Base-by-base conservation (phyloP, 2,888 invertebrate species). In the Agriopis marginaria region DNA sequence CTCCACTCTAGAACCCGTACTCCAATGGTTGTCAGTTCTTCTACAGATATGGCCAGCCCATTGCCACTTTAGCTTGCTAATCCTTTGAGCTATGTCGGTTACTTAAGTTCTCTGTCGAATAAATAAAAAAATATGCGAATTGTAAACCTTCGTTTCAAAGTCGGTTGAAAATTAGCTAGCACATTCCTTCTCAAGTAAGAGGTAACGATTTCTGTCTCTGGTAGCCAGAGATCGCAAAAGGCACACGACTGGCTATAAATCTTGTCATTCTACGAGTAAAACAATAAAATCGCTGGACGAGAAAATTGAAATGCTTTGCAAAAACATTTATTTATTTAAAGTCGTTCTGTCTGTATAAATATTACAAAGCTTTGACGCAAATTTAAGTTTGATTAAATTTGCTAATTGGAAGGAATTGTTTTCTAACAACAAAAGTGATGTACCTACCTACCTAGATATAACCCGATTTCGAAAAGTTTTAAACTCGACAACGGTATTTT, bases 211-310 rank as follows among this genome's bases (percentile, higher is more conserved):
- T 23, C 12, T 53, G 12, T 23, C 45, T 23, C 51, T 0, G 23
- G 11, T 44, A 8, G 53, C 39, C 23, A n/a, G 44, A 44, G n/a
- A 53, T 53, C 23, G 23, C 62, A 44, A 23, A 51, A 9, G 44
- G n/a, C 60, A 47, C 17, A 61, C 61, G 49, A 32, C 51, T 45
- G 51, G 12, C 53, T 45, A 45, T 62, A 53, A 62, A 44, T 62
- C 51, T 14, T 49, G 44, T 8, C n/a, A 39, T 40, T 54, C 39
- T 60, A 32, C 3, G 32, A 32, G 32, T 32, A 47, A 60, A 60
- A 60, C 47, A 49, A 39, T 49, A 39, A 14, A 60, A n/a, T 14
- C 39, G 12, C 49, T 39, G 7, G n/a, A 8, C 39, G 9, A 32
- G 60, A 60, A 45, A 45, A 45, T 60, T 49, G 9, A 40, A 60